Percentiles rank a stretch among this genome's conserved stretches.
Evolutionary conservation across 2,113 vertebrate species (phyloP).

Genomic region (Myxocyprinus asiaticus): DNA sequence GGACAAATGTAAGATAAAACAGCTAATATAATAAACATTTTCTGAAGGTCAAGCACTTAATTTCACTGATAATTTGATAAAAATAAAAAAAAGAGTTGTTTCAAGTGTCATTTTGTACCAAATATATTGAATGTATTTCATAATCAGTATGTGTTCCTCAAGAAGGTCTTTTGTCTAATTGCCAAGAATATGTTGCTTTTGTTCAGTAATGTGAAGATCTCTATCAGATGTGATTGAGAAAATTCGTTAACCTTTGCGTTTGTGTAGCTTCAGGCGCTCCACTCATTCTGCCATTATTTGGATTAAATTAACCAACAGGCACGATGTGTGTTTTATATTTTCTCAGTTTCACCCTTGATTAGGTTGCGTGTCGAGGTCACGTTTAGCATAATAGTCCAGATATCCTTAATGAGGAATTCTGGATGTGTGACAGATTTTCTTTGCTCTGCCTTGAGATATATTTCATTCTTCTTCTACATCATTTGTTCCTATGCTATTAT

Average conservation of each 20-base stretch:
- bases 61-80: too few relatives aligned
- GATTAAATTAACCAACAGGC: constrained; percentile 56
- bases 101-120: neutral
- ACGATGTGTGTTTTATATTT: constrained; percentile 52
- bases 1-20: too few relatives aligned
- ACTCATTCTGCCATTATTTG: constrained; percentile 61
- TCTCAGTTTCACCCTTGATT: constrained; percentile 52
- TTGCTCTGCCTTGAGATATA: constrained; percentile 34
- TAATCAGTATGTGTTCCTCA: neutral
- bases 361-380: constrained; percentile 52
- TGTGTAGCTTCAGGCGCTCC: constrained; percentile 62
- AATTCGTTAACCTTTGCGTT: constrained; percentile 79
- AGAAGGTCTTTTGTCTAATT: constrained; percentile 52
- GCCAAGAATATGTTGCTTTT: constrained; percentile 53
- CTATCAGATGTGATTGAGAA: constrained; percentile 71
- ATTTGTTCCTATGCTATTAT: constrained; percentile 44
- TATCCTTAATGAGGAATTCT: constrained; percentile 48
- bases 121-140: constrained; percentile 13
- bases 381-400: constrained; percentile 46
- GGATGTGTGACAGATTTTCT: constrained; percentile 9
- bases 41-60: too few relatives aligned
- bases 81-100: too few relatives aligned
- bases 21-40: too few relatives aligned
- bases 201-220: constrained; percentile 66
- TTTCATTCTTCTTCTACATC: constrained; percentile 35